Base-by-base conservation (phyloP, 2,888 invertebrate species). In the Cheilosia vernalis region DNA sequence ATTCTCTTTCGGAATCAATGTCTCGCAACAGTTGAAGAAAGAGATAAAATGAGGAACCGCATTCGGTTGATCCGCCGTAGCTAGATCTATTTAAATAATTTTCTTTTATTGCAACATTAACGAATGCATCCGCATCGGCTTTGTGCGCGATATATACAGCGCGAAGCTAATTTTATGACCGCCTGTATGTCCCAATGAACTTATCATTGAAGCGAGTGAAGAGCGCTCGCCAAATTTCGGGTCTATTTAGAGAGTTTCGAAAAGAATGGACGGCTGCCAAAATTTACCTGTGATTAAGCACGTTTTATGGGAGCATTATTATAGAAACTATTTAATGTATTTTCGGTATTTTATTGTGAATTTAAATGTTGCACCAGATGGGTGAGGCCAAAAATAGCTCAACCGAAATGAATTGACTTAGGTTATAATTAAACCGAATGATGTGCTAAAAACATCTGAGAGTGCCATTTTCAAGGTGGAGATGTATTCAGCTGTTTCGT, bases 401-500 rank as follows among this genome's bases (percentile, higher is more conserved):
- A 24, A 30, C 37, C n/a, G 51, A 49, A 58, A 49, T 37, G 55
- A 56, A 79, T 72, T 64, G 78, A 70, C 78, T 51, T 70, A 19
- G 33, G n/a, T 47, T 63, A 70, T 27, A 49, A 70, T 55, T 70
- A 56, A 49, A 63, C 19, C 9, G 27, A 40, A 30, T 40, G 47
- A 76, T 58, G n/a, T 66, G 56, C 56, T 6, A 13, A 78, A 61
- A 63, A 56, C 69, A 56, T 37, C 44, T 51, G 51, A 24, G 17
- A 9, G 9, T 19, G 47, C 3, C 7, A 47, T 47, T 47, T 44
- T 7, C 17, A 19, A 19, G 17, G 19, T 19, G 47, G 19, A 47
- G 44, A 4, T 6, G 9, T 4, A 27, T n/a, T 17, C 17, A 17
- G 44, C 15, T 1, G 37, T 37, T 37, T 37, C 37, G 13, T 33